Base-by-base conservation (phyloP, 1,140 invertebrate species). In the Wiebesia pumilae region DNA sequence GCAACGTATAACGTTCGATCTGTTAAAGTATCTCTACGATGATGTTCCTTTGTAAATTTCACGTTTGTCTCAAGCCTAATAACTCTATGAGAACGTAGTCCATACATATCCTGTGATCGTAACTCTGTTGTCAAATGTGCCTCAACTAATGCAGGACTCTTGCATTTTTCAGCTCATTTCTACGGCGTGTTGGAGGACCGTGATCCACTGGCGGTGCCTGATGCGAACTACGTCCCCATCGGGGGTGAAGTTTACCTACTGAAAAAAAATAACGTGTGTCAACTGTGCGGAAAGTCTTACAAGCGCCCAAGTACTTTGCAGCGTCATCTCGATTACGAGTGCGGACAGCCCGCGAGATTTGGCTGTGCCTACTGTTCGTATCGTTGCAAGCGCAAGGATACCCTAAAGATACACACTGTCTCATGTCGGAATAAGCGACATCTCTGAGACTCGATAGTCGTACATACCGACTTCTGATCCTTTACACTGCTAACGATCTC, bases 301-400 rank as follows among this genome's bases (percentile, higher is more conserved):
- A 94, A 93, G 73, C 90, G 92, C 16, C 91, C 89, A 0, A 77
- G 85, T 38, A 81, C 62, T 0, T 47, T 88, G 51, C 90, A 90
- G 33, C 91, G 91, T 38, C 94, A 95, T 89, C 87, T 94, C 75
- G 92, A 94, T 40, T 95, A 92, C 85, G 94, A 95, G 87, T 95
- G 94, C 88, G 94, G 94, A 40, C 89, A 92, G 27, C 91, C 91
- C 81, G 91, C 94, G 16, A 90, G 92, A 89, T 94, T 94, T 86
- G 83, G 88, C 24, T 94, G 94, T 81, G 91, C 92, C 0, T 88
- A 91, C 67, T 94, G 94, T 85, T 88, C 91, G 19, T 94, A 95
- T 87, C 91, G 92, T 85, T 91, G 93, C n/a, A 93, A 94, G 83
- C 92, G 94, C 43, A 94, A 94, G 81, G 92, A 92, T 58, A 89